These are phyloP conservation scores for Melanotus villosus DNA, from an alignment of 2,888 invertebrate genomes.

Conservation along the genomic window DNA sequence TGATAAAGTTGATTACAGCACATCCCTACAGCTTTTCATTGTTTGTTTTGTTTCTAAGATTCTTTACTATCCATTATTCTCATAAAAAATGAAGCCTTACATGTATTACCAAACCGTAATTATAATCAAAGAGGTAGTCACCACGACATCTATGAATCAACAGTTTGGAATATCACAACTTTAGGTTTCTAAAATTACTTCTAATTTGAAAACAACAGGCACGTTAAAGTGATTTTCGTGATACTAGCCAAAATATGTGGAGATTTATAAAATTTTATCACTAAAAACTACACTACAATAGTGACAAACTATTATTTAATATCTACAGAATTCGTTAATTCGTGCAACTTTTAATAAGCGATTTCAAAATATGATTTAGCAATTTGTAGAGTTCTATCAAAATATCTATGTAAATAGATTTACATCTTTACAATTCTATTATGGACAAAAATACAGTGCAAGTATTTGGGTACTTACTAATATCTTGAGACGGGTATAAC, in stretches of 20 bases:
- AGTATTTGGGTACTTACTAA: conserved; percentile 9
- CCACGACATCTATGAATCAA: conserved; percentile 5
- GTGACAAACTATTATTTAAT: background rate
- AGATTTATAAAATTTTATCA: background rate
- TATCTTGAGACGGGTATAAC: background rate
- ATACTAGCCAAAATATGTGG: conserved; percentile 14
- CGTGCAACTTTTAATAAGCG: conserved; percentile 13
- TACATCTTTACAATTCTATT: conserved; percentile 17
- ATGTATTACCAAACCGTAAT: too few relatives aligned
- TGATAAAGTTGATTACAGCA: too few relatives aligned
- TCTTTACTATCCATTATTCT: too few relatives aligned
- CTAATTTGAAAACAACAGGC: conserved; percentile 27
- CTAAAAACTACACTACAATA: background rate
- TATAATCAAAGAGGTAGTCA: background rate
- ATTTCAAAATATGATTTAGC: background rate
- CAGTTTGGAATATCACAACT: conserved; percentile 19
- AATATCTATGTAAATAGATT: conserved; percentile 35
- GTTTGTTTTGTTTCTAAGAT: too few relatives aligned
- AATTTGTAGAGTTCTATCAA: conserved; percentile 29
- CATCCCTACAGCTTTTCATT: too few relatives aligned
- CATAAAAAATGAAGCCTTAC: too few relatives aligned
- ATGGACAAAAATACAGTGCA: conserved; percentile 14
- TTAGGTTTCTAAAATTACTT: background rate
- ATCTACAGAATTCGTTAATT: background rate
- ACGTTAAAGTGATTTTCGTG: conserved; percentile 25